Percentiles rank a stretch among this genome's conserved stretches.
phyloP scores from a whole-genome alignment of 2,113 vertebrate species.

The Oxyura jamaicensis region DNA sequence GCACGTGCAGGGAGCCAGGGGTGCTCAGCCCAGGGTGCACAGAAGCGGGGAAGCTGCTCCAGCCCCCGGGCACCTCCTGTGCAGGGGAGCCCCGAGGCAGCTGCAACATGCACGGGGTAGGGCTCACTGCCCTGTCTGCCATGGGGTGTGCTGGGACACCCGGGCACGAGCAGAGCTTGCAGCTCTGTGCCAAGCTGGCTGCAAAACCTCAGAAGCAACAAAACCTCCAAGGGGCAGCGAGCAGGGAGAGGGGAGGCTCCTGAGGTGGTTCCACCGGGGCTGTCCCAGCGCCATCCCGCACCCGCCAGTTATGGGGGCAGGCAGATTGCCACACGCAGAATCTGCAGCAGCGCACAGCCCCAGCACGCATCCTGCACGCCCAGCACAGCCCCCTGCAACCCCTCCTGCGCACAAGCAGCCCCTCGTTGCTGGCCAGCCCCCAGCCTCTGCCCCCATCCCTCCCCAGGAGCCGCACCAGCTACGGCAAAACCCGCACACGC shows the following conservation, averaged over 20 bases:
- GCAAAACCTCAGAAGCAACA: not conserved
- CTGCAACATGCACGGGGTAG: not conserved
- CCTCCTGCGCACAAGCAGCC: not conserved
- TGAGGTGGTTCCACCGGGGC: rapidly evolving
- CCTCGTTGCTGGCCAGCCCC: not conserved
- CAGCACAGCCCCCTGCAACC: not conserved
- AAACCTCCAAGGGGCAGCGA: rapidly evolving
- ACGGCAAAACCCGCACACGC: rapidly evolving
- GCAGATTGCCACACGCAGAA: not conserved
- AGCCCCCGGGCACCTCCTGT: not conserved
- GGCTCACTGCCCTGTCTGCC: not conserved
- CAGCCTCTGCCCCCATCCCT: not conserved
- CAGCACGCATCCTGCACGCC: not conserved
- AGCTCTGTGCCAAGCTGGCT: not conserved
- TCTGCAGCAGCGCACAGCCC: not conserved
- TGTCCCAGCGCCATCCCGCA: not conserved
- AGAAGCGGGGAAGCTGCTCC: not conserved
- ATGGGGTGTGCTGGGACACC: rapidly evolving
- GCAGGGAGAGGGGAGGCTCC: not conserved
- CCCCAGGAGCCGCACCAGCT: not conserved
- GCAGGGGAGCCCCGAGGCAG: rapidly evolving
- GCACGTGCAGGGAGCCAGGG: not conserved
- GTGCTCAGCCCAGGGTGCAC: not conserved
- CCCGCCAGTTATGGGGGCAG: not conserved
- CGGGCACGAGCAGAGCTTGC: not conserved